These are phyloP conservation scores for Lasioglossum leucozonium DNA, from an alignment of 2,888 invertebrate genomes.

Conservation along the genomic window DNA sequence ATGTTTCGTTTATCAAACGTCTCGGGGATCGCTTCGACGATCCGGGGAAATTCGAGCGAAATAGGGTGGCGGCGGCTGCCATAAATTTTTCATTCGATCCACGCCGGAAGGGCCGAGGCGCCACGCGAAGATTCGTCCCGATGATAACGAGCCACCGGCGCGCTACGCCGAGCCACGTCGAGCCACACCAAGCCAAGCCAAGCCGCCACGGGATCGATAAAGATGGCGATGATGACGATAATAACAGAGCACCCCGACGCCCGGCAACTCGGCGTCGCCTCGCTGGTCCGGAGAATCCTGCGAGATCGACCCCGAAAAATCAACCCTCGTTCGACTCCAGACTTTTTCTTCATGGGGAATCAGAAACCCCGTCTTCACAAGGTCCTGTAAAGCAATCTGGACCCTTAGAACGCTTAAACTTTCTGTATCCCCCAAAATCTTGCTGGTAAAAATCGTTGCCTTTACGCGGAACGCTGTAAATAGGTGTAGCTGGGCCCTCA, in stretches of 20 bases:
- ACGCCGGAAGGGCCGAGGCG: constrained; percentile 36
- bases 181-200: not conserved
- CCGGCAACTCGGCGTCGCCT: not conserved
- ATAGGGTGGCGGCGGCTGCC: constrained; percentile 41
- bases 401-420: not conserved
- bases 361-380: not conserved
- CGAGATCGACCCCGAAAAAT: not conserved
- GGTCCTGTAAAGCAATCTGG: not conserved
- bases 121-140: constrained; percentile 42
- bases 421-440: not conserved
- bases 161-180: not conserved
- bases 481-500: not conserved
- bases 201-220: constrained; percentile 24
- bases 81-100: constrained; percentile 69
- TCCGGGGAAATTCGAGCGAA: constrained; percentile 59
- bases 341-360: not conserved
- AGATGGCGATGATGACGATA: constrained; percentile 54
- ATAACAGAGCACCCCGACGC: constrained; percentile 21
- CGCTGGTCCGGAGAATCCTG: constrained; percentile 8
- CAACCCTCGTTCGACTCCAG: too few species aligned
- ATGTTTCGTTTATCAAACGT: not conserved
- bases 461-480: not conserved
- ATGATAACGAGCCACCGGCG: constrained; percentile 40
- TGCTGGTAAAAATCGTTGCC: not conserved
- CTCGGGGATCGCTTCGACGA: not conserved